Evolutionary conservation across 1,140 invertebrate genomes (phyloP).

Genomic region (Helicorthomorpha holstii): DNA sequence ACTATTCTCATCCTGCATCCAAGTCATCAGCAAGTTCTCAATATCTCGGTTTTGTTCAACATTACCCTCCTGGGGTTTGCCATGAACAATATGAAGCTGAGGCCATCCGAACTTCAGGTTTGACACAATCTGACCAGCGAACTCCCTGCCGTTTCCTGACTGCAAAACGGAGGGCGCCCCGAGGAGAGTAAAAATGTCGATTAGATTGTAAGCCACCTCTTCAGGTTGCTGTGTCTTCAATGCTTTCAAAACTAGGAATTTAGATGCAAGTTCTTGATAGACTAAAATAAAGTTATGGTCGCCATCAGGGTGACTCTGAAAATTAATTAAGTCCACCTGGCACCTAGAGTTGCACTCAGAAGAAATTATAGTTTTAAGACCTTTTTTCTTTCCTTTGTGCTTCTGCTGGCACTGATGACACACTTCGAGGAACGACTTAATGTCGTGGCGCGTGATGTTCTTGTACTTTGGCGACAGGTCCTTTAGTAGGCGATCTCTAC

Average conservation of each 20-base stretch:
- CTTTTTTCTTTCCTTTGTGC: constrained; percentile 1
- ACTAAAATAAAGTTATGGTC: constrained; percentile 27
- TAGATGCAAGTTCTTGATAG: constrained; percentile 31
- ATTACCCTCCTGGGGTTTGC: constrained; percentile 20
- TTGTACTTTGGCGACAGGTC: constrained; percentile 5
- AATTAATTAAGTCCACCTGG: constrained; percentile 31
- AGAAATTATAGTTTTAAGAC: constrained; percentile 5
- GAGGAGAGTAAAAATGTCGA: constrained; percentile 25
- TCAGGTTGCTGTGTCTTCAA: constrained; percentile 22
- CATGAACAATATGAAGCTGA: constrained; percentile 24
- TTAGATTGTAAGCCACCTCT: constrained; percentile 22
- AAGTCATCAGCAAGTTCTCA: constrained; percentile 20
- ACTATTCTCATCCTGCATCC: constrained; percentile 19
- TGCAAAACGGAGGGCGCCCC: constrained; percentile 24
- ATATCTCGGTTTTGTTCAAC: constrained; percentile 25
- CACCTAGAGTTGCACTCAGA: constrained; percentile 13
- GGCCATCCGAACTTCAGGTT: constrained; percentile 14
- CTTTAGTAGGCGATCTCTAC: constrained; percentile 9
- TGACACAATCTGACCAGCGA: constrained; percentile 16
- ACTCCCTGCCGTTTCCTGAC: constrained; percentile 24
- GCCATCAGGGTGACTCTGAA: constrained; percentile 25
- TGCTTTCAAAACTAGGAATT: constrained; percentile 25
- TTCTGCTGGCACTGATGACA: constrained; percentile 5
- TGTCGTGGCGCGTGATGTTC: constrained; percentile 5
- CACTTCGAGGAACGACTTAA: constrained; percentile 7